These are phyloP conservation scores for Sarcophaga peregrina DNA, from an alignment of 1,140 invertebrate species.

Conservation along the genomic window DNA sequence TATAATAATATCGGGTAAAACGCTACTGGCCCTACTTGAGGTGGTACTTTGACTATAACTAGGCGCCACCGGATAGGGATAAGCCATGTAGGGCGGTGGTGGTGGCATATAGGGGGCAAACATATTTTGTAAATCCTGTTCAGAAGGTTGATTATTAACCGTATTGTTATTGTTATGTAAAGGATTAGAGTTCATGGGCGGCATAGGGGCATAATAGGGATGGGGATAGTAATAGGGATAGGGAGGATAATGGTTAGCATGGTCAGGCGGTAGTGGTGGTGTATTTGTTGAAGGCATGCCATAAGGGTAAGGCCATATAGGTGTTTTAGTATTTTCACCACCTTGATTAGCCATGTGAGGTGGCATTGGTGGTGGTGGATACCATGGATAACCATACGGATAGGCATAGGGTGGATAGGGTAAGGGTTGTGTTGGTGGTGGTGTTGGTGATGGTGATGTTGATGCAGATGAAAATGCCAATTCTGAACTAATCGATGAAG, in stretches of 20 bases:
- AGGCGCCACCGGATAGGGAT: conserved; percentile 58
- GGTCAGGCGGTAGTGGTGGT: conserved; percentile 30
- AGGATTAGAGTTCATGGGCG: conserved; percentile 46
- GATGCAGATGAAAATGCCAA: conserved; percentile 32
- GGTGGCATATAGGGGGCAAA: conserved; percentile 39
- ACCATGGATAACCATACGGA: conserved; percentile 50
- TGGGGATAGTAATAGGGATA: conserved; percentile 57
- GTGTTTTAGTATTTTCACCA: neutral
- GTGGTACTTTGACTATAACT: conserved; percentile 59
- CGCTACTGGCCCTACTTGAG: conserved; percentile 58
- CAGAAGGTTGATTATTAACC: neutral
- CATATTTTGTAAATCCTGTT: conserved; percentile 46
- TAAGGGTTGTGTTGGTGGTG: conserved; percentile 28
- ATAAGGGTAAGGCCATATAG: conserved; percentile 58
- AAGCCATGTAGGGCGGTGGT: conserved; percentile 50
- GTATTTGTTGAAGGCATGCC: conserved; percentile 52
- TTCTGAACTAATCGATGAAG: neutral
- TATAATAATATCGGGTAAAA: conserved; percentile 61
- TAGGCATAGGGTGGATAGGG: conserved; percentile 57
- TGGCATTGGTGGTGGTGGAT: conserved; percentile 30
- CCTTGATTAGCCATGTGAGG: neutral
- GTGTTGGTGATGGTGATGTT: conserved; percentile 31
- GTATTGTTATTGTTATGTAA: neutral
- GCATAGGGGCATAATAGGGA: conserved; percentile 51
- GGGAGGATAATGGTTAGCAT: neutral